Conservation (phyloP, 2,797 vertebrate genomes). For the Acipenser oxyrinchus region DNA sequence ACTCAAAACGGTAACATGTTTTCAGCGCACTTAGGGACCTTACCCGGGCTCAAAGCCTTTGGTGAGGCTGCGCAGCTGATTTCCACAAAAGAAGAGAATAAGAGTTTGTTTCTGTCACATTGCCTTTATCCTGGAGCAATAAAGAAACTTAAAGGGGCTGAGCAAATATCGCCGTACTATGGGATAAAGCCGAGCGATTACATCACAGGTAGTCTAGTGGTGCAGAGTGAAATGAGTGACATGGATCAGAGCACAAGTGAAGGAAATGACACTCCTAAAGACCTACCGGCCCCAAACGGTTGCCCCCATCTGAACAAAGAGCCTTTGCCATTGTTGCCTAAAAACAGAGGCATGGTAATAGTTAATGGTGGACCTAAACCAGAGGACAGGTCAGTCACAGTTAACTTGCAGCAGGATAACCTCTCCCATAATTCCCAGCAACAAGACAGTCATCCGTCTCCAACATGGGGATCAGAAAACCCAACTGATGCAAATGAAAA, state of each 20-base stretch:
- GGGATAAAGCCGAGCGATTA: conserved; percentile 95
- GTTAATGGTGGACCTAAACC: conserved; percentile 92
- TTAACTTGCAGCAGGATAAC: conserved; percentile 83
- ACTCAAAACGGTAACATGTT: conserved; percentile 91
- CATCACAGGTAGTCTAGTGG: conserved; percentile 75
- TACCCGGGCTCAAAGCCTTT: conserved; percentile 88
- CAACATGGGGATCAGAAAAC: conserved; percentile 84
- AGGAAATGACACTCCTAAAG: conserved; percentile 70
- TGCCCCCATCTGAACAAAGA: conserved; percentile 88
- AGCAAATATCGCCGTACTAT: conserved; percentile 95
- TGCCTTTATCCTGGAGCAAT: conserved; percentile 98
- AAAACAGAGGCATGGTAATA: conserved; percentile 94
- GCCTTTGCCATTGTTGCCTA: conserved; percentile 80
- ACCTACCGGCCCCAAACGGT: conserved; percentile 76
- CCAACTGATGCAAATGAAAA: conserved; percentile 84
- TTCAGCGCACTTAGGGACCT: conserved; percentile 81
- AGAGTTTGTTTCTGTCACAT: conserved; percentile 92
- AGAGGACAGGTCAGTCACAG: conserved; percentile 74
- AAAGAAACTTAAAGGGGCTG: conserved; percentile 92
- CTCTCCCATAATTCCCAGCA: conserved; percentile 70
- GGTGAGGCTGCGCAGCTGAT: conserved; percentile 79
- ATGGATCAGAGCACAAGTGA: conserved; percentile 78
- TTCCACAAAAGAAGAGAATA: conserved; percentile 89
- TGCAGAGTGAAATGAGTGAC: conserved; percentile 75
- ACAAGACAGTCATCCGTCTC: conserved; percentile 81